Evolutionary conservation across 2,888 invertebrate genomes (phyloP), one percentile per base, ranked within the genome.

Genomic region (Colletes collaris): DNA sequence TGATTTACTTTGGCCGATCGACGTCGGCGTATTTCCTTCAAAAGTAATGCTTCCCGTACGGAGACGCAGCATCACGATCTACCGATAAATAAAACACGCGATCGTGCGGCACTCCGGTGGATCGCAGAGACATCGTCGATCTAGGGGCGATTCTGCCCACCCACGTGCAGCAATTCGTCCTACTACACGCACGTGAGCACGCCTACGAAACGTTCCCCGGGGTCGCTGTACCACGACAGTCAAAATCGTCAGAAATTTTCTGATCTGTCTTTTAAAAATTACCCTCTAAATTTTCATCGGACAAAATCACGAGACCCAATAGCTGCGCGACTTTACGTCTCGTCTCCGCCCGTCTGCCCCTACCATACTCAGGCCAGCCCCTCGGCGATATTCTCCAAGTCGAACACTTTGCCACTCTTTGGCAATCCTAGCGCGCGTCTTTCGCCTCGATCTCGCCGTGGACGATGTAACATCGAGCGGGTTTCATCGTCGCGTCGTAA

Each of bases 161-260:
- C 86, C 82, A 86, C 85, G 76, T 69, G 69, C 76, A 46, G 56
- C 76, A 56, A 76, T 84, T 84, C 76, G 80, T 73, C 62, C 70
- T 55, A 40, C 40, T 27, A 19, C 79, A 58, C 76, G 71, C 67
- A 68, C 81, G 74, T 70, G 27, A 70, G 27, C 40, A 81, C 81
- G 81, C 75, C 81, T 80, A 81, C 81, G 19, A 11, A 8, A 40
- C 19, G 44, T 16, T 11, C 62, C n/a, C 50, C 58, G 44, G 37
- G 52, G 62, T 74, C 67, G 44, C 44, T 55, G 67, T 27, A 27
- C 35, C 66, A 19, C 40, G 40, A 40, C 40, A 40, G 40, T 40
- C 40, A 40, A 40, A 40, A 7, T 40, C 40, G 7, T 40, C 7
- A 7, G 40, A 40, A 40, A 40, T 4, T 40, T 7, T 40, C 7